Conservation (phyloP, 2,797 vertebrate genomes). For the Acrocephalus scirpaceus region DNA sequence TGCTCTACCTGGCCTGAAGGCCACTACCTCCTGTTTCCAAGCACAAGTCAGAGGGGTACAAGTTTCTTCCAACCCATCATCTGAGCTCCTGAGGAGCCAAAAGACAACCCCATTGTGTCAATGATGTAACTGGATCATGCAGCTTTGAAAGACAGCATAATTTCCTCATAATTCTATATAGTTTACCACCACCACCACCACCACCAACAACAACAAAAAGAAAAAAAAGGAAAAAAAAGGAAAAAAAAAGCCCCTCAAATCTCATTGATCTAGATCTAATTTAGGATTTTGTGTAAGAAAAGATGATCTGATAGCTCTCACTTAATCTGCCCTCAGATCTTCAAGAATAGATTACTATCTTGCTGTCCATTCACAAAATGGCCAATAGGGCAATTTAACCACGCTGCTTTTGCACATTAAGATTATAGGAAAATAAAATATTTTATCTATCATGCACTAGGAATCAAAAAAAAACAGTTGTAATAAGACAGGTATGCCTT, state of each 20-base stretch:
- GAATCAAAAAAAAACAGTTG: background rate
- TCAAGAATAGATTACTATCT: background rate
- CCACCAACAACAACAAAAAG: fast-evolving
- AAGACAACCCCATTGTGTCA: background rate
- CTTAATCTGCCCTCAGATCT: background rate
- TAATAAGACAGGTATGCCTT: background rate
- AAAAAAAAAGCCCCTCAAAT: background rate
- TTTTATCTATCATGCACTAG: background rate
- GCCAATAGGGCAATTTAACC: background rate
- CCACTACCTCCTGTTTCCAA: background rate
- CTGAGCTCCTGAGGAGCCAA: background rate
- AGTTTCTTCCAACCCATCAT: background rate
- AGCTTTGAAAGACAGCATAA: background rate
- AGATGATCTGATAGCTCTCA: background rate
- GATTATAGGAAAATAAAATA: background rate
- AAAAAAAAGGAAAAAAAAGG: too few species aligned
- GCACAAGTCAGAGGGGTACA: background rate
- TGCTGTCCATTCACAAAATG: background rate
- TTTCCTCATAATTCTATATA: background rate
- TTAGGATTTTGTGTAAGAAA: background rate
- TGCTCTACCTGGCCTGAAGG: constrained; percentile 28
- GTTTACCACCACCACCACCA: background rate
- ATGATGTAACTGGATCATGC: background rate
- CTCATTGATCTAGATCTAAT: background rate
- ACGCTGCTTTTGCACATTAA: background rate